These are phyloP conservation scores for Eilema caniola DNA, from an alignment of 2,888 invertebrate genomes.

Conservation along the genomic window DNA sequence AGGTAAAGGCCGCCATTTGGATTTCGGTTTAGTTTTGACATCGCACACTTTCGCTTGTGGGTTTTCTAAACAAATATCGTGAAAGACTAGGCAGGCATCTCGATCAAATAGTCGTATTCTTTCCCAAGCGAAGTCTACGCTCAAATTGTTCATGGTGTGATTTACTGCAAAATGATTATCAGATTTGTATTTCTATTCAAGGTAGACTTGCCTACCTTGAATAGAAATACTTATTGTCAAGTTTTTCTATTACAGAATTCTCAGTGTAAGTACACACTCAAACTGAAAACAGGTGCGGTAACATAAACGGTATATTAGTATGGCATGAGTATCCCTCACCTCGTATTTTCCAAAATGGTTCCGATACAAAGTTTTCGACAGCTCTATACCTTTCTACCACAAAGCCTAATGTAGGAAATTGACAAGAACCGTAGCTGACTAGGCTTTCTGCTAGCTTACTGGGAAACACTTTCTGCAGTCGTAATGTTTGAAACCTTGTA, in stretches of 20 bases:
- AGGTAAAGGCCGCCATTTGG: constrained; percentile 98
- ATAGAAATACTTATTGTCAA: too few relatives aligned
- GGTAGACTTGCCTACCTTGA: too few relatives aligned
- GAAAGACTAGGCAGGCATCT: constrained; percentile 92
- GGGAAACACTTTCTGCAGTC: constrained; percentile 94
- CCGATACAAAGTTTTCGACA: constrained; percentile 95
- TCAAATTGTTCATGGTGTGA: constrained; percentile 91
- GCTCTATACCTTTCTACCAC: constrained; percentile 99
- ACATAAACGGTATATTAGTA: not conserved
- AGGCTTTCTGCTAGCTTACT: constrained; percentile 91
- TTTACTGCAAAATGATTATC: constrained; percentile 86
- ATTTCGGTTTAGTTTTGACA: constrained; percentile 95
- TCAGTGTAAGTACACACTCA: not conserved
- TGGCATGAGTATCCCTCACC: constrained; percentile 78
- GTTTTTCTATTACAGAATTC: not conserved
- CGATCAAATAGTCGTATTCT: constrained; percentile 95
- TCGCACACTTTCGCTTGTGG: constrained; percentile 91
- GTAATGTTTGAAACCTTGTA: constrained; percentile 98
- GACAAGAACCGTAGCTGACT: constrained; percentile 99
- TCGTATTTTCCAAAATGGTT: constrained; percentile 98
- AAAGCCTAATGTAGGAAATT: constrained; percentile 99
- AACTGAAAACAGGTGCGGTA: not conserved
- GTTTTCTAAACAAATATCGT: constrained; percentile 92
- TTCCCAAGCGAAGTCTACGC: constrained; percentile 96
- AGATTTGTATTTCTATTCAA: not conserved